A percentile compares a stretch with the other conserved stretches of the same genome.
Conservation (phyloP, 2,888 invertebrate species). For the Asteroscopus sphinx region DNA sequence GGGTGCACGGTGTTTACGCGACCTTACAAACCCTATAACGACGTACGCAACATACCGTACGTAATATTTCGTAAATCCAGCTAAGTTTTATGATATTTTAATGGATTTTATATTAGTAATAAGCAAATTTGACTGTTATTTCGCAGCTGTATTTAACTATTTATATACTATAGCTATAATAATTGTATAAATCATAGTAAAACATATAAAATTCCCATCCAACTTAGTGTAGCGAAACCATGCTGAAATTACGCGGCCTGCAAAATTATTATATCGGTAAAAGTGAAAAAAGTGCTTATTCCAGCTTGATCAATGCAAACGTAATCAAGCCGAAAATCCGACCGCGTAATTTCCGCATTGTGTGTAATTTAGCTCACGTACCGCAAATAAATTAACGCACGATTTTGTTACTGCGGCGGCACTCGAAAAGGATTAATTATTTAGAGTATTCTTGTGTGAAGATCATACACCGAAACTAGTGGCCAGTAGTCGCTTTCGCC, state of each 20-base stretch:
- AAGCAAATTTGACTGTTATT: slow-evolving; percentile 32
- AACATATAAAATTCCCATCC: background rate
- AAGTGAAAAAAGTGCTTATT: too few species aligned
- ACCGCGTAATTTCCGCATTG: too few species aligned
- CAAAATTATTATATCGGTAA: too few species aligned
- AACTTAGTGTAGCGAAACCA: background rate
- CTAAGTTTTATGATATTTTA: slow-evolving; percentile 7
- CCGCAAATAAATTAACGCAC: too few species aligned
- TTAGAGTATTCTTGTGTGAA: too few species aligned
- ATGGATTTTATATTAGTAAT: slow-evolving; percentile 9
- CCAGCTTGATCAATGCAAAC: too few species aligned
- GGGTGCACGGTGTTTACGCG: slow-evolving; percentile 15
- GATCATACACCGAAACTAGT: too few species aligned
- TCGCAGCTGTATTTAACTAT: slow-evolving; percentile 27
- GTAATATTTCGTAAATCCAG: slow-evolving; percentile 14
- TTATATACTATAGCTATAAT: background rate
- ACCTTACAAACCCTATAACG: slow-evolving; percentile 4
- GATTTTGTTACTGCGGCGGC: too few species aligned
- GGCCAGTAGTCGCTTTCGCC: background rate
- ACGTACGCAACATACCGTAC: slow-evolving; percentile 28
- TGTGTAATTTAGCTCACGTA: too few species aligned
- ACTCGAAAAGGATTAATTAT: too few species aligned
- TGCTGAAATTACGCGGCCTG: too few species aligned
- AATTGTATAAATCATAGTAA: background rate
- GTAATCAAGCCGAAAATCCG: too few species aligned